These are phyloP conservation scores for Sebastes glaucus DNA, from an alignment of 2,797 vertebrate genomes.

Conservation along the genomic window DNA sequence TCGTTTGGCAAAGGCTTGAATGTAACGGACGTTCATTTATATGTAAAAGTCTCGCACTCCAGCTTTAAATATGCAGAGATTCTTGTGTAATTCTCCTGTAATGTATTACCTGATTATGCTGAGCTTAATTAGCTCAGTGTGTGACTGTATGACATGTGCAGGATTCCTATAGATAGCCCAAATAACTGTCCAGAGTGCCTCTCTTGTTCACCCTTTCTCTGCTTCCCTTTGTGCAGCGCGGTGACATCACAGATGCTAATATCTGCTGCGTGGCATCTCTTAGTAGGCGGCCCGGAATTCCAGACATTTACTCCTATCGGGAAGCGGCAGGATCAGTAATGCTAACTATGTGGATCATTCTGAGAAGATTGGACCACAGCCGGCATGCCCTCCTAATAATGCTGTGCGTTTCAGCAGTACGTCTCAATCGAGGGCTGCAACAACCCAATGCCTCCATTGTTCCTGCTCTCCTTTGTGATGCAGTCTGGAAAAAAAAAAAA, in stretches of 20 bases:
- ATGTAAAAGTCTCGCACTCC: background rate
- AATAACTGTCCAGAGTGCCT: conserved; percentile 53
- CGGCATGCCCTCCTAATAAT: conserved; percentile 78
- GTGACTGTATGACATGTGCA: conserved; percentile 27
- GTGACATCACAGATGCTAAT: conserved; percentile 80
- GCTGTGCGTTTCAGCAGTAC: conserved; percentile 77
- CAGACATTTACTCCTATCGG: conserved; percentile 79
- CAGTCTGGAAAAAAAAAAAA: conserved; percentile 67
- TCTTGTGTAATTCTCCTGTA: background rate
- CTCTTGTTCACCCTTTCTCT: conserved; percentile 50
- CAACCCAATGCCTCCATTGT: conserved; percentile 83
- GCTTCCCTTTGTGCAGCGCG: conserved; percentile 49
- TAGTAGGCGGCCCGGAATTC: conserved; percentile 83
- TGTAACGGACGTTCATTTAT: background rate
- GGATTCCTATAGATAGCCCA: conserved; percentile 43
- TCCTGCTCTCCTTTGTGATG: conserved; percentile 72
- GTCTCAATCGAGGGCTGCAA: conserved; percentile 80
- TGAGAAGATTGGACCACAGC: conserved; percentile 73
- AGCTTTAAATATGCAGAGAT: background rate
- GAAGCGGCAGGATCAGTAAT: conserved; percentile 77
- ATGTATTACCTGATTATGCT: conserved; percentile 16
- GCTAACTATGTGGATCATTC: conserved; percentile 85
- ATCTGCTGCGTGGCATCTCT: conserved; percentile 73
- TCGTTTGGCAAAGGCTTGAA: background rate
- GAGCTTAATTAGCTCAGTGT: conserved; percentile 30